phyloP scores from a whole-genome alignment of 1,140 invertebrate genomes.

The Zophobas morio region DNA sequence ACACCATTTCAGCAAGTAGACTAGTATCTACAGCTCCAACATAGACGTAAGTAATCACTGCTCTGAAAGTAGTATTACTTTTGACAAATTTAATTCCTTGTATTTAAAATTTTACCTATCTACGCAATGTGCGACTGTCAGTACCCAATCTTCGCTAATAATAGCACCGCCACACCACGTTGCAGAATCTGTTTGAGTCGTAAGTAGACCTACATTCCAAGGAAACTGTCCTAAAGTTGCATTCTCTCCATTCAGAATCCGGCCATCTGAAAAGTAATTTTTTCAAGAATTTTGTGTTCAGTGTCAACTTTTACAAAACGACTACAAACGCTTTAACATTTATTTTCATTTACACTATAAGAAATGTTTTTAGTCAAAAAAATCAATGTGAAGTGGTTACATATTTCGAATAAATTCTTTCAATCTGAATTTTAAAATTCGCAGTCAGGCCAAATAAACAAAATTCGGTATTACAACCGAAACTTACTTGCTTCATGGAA shows the following conservation, averaged over 20 bases:
- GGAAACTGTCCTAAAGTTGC: not conserved
- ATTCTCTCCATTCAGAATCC: not conserved
- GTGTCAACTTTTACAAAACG: too few relatives aligned
- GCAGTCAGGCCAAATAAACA: too few relatives aligned
- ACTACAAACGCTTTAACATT: too few relatives aligned
- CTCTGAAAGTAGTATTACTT: not conserved
- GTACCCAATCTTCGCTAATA: not conserved
- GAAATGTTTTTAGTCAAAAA: too few relatives aligned
- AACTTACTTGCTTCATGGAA: too few relatives aligned
- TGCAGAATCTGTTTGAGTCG: not conserved
- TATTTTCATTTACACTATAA: too few relatives aligned
- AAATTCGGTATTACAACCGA: too few relatives aligned
- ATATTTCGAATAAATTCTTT: too few relatives aligned
- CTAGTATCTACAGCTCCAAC: not conserved
- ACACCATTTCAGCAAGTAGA: not conserved
- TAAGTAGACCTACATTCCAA: not conserved
- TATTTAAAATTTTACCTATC: not conserved
- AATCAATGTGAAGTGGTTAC: too few relatives aligned
- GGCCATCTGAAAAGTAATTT: not conserved
- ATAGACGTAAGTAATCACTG: not conserved
- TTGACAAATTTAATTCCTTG: too few relatives aligned
- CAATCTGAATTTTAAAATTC: too few relatives aligned
- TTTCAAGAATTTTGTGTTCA: too few relatives aligned
- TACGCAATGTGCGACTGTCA: conserved; percentile 1
- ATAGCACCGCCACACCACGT: not conserved